A percentile compares a stretch with the other conserved stretches of the same genome.
Evolutionary conservation across 1,140 invertebrate genomes (phyloP).

Genomic region (Vanessa atalanta): DNA sequence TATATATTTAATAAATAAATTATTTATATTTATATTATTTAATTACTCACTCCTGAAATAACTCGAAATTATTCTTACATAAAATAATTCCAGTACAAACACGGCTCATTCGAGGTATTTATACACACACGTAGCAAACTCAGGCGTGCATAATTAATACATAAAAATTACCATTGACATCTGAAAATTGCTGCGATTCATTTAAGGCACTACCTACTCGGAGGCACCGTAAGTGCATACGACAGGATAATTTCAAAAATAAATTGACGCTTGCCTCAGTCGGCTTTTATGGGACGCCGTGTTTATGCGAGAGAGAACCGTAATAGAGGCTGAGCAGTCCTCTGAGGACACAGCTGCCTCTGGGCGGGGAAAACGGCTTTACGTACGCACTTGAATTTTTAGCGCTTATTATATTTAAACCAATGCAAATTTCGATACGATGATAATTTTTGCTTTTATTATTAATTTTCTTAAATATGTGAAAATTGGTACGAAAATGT

Average conservation of each 20-base stretch:
- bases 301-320: constrained; percentile 58
- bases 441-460: constrained; percentile 9
- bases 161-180: constrained; percentile 55
- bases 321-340: constrained; percentile 63
- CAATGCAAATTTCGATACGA: constrained; percentile 36
- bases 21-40: too few species aligned
- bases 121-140: constrained; percentile 13
- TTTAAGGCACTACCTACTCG: constrained; percentile 48
- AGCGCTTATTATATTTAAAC: constrained; percentile 47
- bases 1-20: too few species aligned
- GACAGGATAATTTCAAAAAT: constrained; percentile 76
- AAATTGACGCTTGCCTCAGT: constrained; percentile 65
- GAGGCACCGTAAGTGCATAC: constrained; percentile 59
- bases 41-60: too few species aligned
- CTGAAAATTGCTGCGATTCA: constrained; percentile 63
- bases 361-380: constrained; percentile 59
- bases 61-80: too few species aligned
- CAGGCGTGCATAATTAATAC: constrained; percentile 51
- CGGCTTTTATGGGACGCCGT: constrained; percentile 60
- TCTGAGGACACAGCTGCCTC: constrained; percentile 59
- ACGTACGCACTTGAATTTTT: constrained; percentile 57
- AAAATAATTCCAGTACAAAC: not conserved
- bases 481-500: not conserved
- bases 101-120: not conserved
- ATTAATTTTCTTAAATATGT: not conserved